phyloP scores from a whole-genome alignment of 1,140 invertebrate genomes.

The Lordiphosa stackelbergi region DNA sequence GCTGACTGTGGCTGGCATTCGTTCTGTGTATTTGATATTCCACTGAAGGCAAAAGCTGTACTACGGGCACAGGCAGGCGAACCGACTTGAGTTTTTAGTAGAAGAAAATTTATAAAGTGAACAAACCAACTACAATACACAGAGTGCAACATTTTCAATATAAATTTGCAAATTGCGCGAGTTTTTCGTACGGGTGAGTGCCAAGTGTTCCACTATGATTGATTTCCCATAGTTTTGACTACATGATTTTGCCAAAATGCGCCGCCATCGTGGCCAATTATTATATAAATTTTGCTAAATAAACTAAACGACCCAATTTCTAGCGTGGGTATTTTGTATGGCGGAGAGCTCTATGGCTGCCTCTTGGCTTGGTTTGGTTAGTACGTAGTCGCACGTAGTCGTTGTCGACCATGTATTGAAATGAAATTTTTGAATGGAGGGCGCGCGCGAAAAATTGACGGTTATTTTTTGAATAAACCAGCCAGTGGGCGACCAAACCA shows the following conservation, averaged over 20 bases:
- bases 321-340: conserved; percentile 22
- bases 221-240: conserved; percentile 49
- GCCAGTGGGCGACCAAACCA: background rate
- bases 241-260: conserved; percentile 41
- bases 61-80: conserved; percentile 38
- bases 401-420: conserved; percentile 40
- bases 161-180: conserved; percentile 57
- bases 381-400: conserved; percentile 83
- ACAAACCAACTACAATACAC: conserved; percentile 18
- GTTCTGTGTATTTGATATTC: conserved; percentile 74
- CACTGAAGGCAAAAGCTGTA: conserved; percentile 71
- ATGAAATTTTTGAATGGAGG: conserved; percentile 91
- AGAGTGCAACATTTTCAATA: conserved; percentile 33
- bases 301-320: conserved; percentile 64
- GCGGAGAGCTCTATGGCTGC: conserved; percentile 9
- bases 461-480: conserved; percentile 81
- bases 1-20: conserved; percentile 47
- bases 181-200: conserved; percentile 71
- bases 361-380: conserved; percentile 44
- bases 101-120: conserved; percentile 73
- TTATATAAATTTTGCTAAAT: conserved; percentile 71
- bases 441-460: conserved; percentile 90
- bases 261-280: conserved; percentile 56
- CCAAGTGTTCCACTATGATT: conserved; percentile 71
- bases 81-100: conserved; percentile 65